These are phyloP conservation scores for Saccopteryx bilineata DNA, from an alignment of 2,113 vertebrate genomes.

Conservation along the genomic window DNA sequence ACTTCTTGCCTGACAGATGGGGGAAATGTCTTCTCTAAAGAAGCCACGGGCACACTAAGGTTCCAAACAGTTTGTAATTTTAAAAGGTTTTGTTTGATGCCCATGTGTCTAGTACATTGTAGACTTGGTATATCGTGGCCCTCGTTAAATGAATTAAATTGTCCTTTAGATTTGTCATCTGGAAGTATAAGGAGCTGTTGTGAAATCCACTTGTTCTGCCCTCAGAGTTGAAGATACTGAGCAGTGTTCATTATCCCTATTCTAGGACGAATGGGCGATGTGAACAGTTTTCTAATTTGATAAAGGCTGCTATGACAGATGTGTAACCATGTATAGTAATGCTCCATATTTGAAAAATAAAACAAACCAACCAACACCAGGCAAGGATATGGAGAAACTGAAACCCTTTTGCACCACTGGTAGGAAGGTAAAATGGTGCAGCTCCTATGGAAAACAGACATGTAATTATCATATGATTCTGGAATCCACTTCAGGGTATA, in stretches of 20 bases:
- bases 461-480: not conserved
- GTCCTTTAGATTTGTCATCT: not conserved
- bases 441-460: not conserved
- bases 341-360: not conserved
- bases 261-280: not conserved
- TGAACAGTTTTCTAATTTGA: not conserved
- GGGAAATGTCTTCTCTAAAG: not conserved
- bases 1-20: not conserved
- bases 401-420: not conserved
- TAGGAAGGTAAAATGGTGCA: not conserved
- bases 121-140: no score
- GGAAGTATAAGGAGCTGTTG: not conserved
- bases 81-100: not conserved
- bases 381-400: not conserved
- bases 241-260: not conserved
- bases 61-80: not conserved
- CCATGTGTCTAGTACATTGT: no score
- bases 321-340: not conserved
- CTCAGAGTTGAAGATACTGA: not conserved
- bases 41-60: not conserved
- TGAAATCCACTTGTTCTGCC: not conserved
- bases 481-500: not conserved
- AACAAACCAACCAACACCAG: not conserved
- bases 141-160: not conserved
- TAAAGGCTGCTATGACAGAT: not conserved